Conservation (phyloP, 2,888 invertebrate genomes). For the Drosophila paranaensis region DNA sequence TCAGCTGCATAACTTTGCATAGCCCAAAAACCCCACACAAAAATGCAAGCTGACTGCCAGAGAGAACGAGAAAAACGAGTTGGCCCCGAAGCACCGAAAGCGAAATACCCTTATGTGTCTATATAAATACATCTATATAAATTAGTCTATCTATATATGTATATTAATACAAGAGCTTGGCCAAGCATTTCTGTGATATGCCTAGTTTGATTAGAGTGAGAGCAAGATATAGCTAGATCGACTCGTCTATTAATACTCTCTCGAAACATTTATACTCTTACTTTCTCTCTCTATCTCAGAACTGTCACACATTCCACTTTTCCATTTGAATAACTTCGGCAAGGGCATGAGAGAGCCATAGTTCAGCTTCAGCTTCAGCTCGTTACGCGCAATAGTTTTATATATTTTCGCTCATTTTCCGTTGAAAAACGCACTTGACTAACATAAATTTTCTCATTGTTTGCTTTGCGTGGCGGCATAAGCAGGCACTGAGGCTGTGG, state of each 20-base stretch:
- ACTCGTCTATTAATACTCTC: background rate
- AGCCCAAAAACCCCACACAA: constrained; percentile 36
- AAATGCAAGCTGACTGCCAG: constrained; percentile 1
- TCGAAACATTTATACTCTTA: background rate
- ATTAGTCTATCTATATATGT: too few species aligned
- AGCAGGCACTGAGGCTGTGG: background rate
- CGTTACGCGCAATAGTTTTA: constrained; percentile 70
- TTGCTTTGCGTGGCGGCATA: constrained; percentile 55
- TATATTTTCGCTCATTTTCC: constrained; percentile 75
- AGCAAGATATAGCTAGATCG: background rate
- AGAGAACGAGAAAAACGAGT: constrained; percentile 8
- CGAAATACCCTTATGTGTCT: constrained; percentile 1
- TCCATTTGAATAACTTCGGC: background rate
- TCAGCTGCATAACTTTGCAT: constrained; percentile 22
- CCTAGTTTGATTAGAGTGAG: background rate
- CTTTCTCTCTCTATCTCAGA: background rate
- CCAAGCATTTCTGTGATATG: background rate
- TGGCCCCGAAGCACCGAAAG: background rate
- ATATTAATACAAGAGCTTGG: too few species aligned
- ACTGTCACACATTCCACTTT: background rate
- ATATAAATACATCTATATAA: too few species aligned
- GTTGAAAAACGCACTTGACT: constrained; percentile 77
- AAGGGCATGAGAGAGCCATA: background rate
- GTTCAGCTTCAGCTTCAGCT: constrained; percentile 20
- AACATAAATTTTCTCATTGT: constrained; percentile 80